These are phyloP conservation scores for Callyntrura guangdongensis DNA, from an alignment of 2,888 invertebrate species.

Conservation along the genomic window DNA sequence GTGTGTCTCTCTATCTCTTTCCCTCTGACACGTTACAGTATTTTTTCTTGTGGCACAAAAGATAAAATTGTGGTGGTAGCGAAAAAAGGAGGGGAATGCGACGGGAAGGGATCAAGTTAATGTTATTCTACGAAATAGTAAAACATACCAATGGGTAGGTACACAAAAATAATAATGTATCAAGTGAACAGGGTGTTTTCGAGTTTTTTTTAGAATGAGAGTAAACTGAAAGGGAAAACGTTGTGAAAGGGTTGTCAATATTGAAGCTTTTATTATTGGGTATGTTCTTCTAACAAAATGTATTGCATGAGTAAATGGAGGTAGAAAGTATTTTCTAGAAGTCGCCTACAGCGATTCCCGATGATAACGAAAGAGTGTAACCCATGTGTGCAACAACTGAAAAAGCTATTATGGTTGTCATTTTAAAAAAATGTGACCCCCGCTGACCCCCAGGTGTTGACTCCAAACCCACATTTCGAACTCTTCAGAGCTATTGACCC, in stretches of 20 bases:
- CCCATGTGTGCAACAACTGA: too few species aligned
- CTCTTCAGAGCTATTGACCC: too few species aligned
- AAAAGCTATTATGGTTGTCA: too few species aligned
- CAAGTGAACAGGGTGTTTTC: neutral
- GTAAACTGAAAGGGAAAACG: neutral
- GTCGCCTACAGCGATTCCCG: slow-evolving; percentile 30
- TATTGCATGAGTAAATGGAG: neutral
- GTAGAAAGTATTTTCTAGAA: neutral
- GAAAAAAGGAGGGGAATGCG: neutral
- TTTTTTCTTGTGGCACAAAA: slow-evolving; percentile 35
- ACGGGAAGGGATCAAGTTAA: slow-evolving; percentile 37
- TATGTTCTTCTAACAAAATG: neutral
- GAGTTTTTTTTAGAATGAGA: too few species aligned
- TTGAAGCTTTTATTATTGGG: slow-evolving; percentile 2
- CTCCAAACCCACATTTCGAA: too few species aligned
- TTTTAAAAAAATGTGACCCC: too few species aligned
- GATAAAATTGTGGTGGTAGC: slow-evolving; percentile 32
- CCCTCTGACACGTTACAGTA: slow-evolving; percentile 12
- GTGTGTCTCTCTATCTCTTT: too few species aligned
- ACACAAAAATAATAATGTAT: neutral
- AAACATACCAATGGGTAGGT: slow-evolving; percentile 2
- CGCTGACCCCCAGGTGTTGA: too few species aligned
- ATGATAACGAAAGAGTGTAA: slow-evolving; percentile 22
- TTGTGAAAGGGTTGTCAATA: neutral
- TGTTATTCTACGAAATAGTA: slow-evolving; percentile 48